A percentile compares a stretch with the other conserved stretches of the same genome.
phyloP scores from a whole-genome alignment of 1,140 invertebrate species.

The Drosophila paulistorum region DNA sequence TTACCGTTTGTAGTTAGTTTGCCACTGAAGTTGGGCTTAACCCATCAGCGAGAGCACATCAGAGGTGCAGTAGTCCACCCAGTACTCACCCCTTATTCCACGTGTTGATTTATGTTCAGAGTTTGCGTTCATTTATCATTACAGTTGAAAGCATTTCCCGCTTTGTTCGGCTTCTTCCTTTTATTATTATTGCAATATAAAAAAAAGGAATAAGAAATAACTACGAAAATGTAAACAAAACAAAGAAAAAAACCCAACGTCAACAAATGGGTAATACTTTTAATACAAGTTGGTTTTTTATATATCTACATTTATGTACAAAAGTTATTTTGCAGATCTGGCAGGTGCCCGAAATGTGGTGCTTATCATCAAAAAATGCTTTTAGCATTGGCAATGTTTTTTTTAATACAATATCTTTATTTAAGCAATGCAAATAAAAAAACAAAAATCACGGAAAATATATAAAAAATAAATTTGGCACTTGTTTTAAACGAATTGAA shows the following conservation, averaged over 20 bases:
- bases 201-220: constrained; percentile 9
- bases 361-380: constrained; percentile 65
- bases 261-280: constrained; percentile 68
- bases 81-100: background rate
- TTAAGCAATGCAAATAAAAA: constrained; percentile 16
- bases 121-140: constrained; percentile 80
- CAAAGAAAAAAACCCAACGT: background rate
- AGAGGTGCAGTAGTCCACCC: constrained; percentile 52
- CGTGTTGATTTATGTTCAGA: constrained; percentile 72
- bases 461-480: background rate
- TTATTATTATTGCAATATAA: constrained; percentile 69
- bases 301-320: background rate
- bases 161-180: constrained; percentile 53
- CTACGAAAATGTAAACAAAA: constrained; percentile 10
- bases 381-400: constrained; percentile 60
- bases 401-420: constrained; percentile 31
- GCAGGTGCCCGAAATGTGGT: constrained; percentile 62
- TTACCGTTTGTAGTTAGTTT: constrained; percentile 67
- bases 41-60: constrained; percentile 63
- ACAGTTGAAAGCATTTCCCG: constrained; percentile 77
- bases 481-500: background rate
- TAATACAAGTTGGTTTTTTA: constrained; percentile 59
- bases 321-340: constrained; percentile 28
- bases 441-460: constrained; percentile 6
- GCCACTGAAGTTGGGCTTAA: constrained; percentile 72